phyloP scores from a whole-genome alignment of 2,797 vertebrate genomes.

The Hemibagrus guttatus region DNA sequence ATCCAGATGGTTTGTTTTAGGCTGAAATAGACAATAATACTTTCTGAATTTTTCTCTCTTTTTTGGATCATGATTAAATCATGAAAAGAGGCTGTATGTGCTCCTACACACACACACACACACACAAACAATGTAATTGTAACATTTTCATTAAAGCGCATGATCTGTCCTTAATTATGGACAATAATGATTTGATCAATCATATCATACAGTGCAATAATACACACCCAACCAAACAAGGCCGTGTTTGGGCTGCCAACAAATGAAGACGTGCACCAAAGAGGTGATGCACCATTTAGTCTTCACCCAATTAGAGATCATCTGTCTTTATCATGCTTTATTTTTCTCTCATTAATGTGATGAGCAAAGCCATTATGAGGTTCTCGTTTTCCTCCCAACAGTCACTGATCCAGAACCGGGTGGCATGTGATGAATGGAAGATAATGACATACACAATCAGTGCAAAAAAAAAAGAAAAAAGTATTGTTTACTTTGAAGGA shows the following conservation, averaged over 20 bases:
- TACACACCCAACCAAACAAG: constrained; percentile 27
- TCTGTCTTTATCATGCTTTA: constrained; percentile 43
- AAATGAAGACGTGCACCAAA: constrained; percentile 32
- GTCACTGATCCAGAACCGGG: constrained; percentile 55
- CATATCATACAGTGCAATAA: constrained; percentile 29
- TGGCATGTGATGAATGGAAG: constrained; percentile 59
- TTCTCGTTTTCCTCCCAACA: constrained; percentile 57
- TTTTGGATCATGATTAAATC: too few relatives aligned
- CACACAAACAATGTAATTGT: constrained; percentile 10
- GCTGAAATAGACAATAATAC: not conserved
- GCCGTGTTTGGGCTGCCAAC: constrained; percentile 4
- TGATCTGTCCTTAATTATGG: constrained; percentile 40
- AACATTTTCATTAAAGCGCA: constrained; percentile 29
- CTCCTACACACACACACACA: not conserved
- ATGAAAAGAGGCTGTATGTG: not conserved
- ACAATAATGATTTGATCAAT: constrained; percentile 44
- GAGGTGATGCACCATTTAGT: constrained; percentile 44
- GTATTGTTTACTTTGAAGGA: constrained; percentile 48
- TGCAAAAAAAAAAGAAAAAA: constrained; percentile 47
- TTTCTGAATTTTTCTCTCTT: not conserved
- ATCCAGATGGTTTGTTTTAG: not conserved
- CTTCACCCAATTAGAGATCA: constrained; percentile 46
- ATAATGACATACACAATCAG: constrained; percentile 65
- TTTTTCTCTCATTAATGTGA: constrained; percentile 45
- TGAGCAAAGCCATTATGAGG: constrained; percentile 34